Evolutionary conservation across 53 echinoderm and acorn worm species (phyloP).

Genomic region (Holothuria leucospilota): DNA sequence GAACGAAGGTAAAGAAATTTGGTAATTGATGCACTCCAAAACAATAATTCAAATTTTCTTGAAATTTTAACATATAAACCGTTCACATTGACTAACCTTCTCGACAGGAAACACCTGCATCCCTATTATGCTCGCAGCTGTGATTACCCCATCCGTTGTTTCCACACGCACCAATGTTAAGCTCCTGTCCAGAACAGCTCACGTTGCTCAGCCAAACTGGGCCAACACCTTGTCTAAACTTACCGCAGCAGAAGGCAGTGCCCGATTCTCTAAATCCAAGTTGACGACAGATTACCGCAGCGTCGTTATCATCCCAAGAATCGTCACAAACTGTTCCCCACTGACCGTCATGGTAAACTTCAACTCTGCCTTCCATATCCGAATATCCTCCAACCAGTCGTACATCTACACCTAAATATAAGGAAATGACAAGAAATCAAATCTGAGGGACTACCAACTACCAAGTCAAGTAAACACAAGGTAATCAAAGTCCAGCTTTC

Average conservation of each 20-base stretch:
- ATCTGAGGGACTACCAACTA: too few species aligned
- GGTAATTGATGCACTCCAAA: too few species aligned
- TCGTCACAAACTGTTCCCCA: constrained; percentile 38
- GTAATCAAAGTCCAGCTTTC: too few species aligned
- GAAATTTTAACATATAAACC: too few species aligned
- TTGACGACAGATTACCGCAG: constrained; percentile 1
- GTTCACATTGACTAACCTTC: too few species aligned
- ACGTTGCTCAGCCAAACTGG: background rate
- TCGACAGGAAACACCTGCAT: background rate
- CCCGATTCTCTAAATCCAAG: constrained; percentile 1
- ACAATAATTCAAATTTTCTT: too few species aligned
- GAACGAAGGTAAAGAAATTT: too few species aligned
- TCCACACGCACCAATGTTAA: background rate
- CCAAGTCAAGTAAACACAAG: too few species aligned
- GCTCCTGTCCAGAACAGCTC: background rate
- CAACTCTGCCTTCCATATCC: too few species aligned
- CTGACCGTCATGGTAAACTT: background rate
- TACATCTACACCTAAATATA: too few species aligned
- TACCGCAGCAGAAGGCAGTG: background rate
- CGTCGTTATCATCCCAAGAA: background rate
- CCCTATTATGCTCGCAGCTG: background rate
- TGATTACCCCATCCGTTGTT: constrained; percentile 10
- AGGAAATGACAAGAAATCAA: too few species aligned
- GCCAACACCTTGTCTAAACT: background rate
- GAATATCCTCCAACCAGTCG: too few species aligned